A percentile compares a stretch with the other conserved stretches of the same genome.
Evolutionary conservation across 2,113 vertebrate genomes (phyloP).

Genomic region (Platycercus adscitus): DNA sequence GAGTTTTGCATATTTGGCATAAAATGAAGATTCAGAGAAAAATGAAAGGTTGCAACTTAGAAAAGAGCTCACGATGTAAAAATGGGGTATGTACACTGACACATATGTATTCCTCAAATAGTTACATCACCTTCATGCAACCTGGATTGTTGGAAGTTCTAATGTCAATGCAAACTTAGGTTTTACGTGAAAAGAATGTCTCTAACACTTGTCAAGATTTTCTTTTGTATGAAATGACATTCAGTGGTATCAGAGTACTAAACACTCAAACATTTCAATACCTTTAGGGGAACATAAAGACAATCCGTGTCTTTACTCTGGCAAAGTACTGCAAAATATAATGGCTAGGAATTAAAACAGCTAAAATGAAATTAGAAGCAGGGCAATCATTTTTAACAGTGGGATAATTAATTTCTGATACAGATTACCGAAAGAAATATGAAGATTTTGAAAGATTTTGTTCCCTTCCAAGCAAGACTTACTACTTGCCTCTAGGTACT

Average conservation of each 20-base stretch:
- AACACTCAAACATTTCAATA: not conserved
- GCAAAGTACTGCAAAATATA: not conserved
- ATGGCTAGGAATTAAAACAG: not conserved
- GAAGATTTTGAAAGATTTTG: not conserved
- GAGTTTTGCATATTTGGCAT: not conserved
- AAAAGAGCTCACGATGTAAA: not conserved
- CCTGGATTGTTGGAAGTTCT: not conserved
- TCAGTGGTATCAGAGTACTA: not conserved
- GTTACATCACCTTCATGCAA: not conserved
- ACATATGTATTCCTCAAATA: not conserved
- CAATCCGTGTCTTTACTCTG: not conserved
- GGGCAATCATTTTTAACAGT: not conserved
- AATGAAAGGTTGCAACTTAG: not conserved
- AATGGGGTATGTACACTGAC: not conserved
- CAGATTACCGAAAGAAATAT: not conserved
- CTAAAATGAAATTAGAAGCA: not conserved
- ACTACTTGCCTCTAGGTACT: not conserved
- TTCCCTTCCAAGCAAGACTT: not conserved
- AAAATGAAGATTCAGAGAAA: not conserved
- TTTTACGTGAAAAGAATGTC: not conserved
- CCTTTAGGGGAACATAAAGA: not conserved
- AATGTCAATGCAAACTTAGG: not conserved
- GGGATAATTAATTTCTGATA: not conserved
- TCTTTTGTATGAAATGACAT: not conserved
- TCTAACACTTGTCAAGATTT: not conserved